A percentile compares a stretch with the other conserved stretches of the same genome.
phyloP scores from a whole-genome alignment of 2,113 vertebrate species.

The Nematolebias whitei region DNA sequence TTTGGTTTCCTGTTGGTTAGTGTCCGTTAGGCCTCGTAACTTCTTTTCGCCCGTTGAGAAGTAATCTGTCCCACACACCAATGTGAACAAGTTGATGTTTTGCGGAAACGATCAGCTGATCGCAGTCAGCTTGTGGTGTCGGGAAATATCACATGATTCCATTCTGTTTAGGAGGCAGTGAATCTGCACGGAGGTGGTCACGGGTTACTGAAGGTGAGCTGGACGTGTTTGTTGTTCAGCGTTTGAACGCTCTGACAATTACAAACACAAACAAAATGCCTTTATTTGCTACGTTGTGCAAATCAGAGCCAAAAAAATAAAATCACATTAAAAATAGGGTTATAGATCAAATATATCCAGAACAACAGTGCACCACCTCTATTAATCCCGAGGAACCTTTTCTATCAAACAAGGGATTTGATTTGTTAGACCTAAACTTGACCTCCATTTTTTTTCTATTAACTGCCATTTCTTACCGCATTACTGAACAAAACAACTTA shows the following conservation, averaged over 20 bases:
- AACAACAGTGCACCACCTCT: background rate
- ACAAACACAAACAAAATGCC: no score
- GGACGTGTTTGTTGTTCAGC: no score
- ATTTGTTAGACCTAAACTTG: background rate
- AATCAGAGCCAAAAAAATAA: background rate
- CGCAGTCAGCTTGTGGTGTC: background rate
- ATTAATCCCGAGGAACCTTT: background rate
- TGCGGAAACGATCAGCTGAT: background rate
- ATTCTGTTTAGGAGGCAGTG: background rate
- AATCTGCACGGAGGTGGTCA: conserved; percentile 4
- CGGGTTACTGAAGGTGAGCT: background rate
- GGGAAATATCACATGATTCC: conserved; percentile 12
- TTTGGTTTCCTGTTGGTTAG: conserved; percentile 7
- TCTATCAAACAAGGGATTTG: background rate
- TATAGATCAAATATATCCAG: no score
- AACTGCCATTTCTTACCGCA: background rate
- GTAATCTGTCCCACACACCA: background rate
- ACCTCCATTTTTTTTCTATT: background rate
- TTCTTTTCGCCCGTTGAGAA: background rate
- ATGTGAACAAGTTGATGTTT: background rate
- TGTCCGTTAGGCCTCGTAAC: background rate
- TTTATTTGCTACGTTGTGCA: no score
- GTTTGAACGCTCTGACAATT: no score
- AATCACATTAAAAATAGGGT: background rate
- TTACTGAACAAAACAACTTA: background rate